Evolutionary conservation across 2,888 invertebrate genomes (phyloP).

Genomic region (Agonopterix arenella): DNA sequence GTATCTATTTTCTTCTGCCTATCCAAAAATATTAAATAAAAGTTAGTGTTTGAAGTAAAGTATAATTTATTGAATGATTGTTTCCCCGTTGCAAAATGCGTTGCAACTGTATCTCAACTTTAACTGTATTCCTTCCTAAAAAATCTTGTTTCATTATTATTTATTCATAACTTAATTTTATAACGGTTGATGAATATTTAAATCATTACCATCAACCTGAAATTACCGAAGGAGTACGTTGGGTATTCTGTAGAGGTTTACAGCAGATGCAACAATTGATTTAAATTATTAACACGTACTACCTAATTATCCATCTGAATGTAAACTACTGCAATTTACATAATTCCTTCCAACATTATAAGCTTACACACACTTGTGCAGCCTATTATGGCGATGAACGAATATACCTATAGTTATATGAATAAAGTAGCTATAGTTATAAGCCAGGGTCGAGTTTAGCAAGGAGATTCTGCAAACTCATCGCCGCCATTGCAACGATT

Average conservation of each 20-base stretch:
- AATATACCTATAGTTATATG: neutral
- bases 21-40: no score
- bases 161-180: no score
- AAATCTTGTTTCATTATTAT: no score
- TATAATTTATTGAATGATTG: no score
- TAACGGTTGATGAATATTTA: no score
- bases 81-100: no score
- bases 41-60: no score
- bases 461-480: constrained; percentile 34
- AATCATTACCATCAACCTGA: no score
- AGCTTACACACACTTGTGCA: neutral
- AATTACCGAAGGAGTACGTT: no score
- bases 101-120: no score
- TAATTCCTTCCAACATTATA: constrained; percentile 5
- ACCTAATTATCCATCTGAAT: constrained; percentile 4
- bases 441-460: constrained; percentile 9
- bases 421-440: neutral
- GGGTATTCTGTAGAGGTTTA: neutral
- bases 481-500: constrained; percentile 46
- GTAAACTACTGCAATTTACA: constrained; percentile 5
- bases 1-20: no score
- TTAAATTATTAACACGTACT: constrained; percentile 9
- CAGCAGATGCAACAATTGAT: constrained; percentile 4
- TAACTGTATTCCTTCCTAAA: no score
- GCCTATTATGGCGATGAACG: neutral